These are phyloP conservation scores for Lophotis ruficrista DNA, from an alignment of 2,113 vertebrate species.

Conservation along the genomic window DNA sequence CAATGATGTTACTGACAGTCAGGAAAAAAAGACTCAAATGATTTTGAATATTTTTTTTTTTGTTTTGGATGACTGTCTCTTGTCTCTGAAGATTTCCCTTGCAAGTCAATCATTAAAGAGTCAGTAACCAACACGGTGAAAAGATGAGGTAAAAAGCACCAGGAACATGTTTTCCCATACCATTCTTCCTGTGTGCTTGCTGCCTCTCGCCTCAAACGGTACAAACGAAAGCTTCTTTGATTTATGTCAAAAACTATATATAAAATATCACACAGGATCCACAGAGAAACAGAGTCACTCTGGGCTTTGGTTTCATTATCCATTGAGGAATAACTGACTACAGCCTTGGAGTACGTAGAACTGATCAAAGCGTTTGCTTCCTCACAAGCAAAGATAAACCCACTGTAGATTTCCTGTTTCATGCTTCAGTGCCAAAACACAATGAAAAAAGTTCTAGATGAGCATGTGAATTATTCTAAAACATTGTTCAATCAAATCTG, in stretches of 20 bases:
- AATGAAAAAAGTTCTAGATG: conserved; percentile 60
- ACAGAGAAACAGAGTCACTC: conserved; percentile 52
- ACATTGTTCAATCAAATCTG: conserved; percentile 53
- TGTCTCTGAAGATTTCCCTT: conserved; percentile 25
- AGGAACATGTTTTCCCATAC: background rate
- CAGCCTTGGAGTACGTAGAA: conserved; percentile 42
- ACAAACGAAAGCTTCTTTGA: conserved; percentile 66
- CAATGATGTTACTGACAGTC: background rate
- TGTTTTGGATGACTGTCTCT: conserved; percentile 5
- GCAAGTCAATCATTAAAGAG: conserved; percentile 46
- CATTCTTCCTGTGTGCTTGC: conserved; percentile 21
- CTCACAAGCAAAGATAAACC: conserved; percentile 53
- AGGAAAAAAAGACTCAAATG: conserved; percentile 6
- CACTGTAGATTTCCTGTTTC: conserved; percentile 64
- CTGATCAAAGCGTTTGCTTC: conserved; percentile 55
- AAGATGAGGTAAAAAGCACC: conserved; percentile 40
- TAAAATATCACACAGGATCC: conserved; percentile 62
- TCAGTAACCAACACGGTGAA: background rate
- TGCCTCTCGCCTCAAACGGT: conserved; percentile 54
- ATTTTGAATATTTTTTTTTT: background rate
- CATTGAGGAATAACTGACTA: conserved; percentile 64
- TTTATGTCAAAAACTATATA: conserved; percentile 67
- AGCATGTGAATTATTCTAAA: conserved; percentile 59
- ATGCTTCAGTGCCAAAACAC: conserved; percentile 64
- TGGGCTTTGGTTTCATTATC: conserved; percentile 57